Base-by-base conservation (phyloP, 2,113 vertebrate genomes). In the Nothoprocta perdicaria region DNA sequence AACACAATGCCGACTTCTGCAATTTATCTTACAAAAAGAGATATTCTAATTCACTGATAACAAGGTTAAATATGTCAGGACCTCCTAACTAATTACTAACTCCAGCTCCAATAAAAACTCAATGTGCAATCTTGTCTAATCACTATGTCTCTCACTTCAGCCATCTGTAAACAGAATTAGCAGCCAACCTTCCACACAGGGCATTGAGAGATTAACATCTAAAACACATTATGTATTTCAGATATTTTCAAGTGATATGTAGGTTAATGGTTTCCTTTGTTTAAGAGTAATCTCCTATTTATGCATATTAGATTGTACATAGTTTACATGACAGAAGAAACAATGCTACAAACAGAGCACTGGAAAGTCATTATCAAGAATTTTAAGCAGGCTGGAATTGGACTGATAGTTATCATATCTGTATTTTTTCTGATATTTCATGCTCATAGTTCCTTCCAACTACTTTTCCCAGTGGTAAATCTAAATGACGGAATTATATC, bases 71-170 rank as follows among this genome's bases (percentile, higher is more conserved):
- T n/a, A 78, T 33, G 26, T 57, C 80, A 80, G 43, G 72, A 86
- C 65, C 68, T 87, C 31, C 61, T 94, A 86, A 92, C 61, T 94
- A 86, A 92, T 88, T 95, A 72, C 87, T 84, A 88, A 65, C 82
- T 89, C 84, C 38, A 50, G 77, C 38, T 86, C 52, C 62, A 72
- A 21, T 27, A 31, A 91, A 61, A 82, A 50, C n/a, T 18, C n/a
- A 46, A 80, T 83, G 72, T 43, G 82, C 82, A 93, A 83, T 55
- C 57, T 72, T 88, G 80, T 80, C 79, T 88, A 92, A 85, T 89
- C 79, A 78, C 46, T 74, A 46, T 21, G 81, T 66, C 33, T 71
- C 66, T 80, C 84, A 31, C 40, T 87, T 92, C 35, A 92, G 24
- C 40, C 40, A 68, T 31, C 57, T 22, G 60, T 92, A 93, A 94